phyloP scores from a whole-genome alignment of 2,113 vertebrate species.

The Martes martes region DNA sequence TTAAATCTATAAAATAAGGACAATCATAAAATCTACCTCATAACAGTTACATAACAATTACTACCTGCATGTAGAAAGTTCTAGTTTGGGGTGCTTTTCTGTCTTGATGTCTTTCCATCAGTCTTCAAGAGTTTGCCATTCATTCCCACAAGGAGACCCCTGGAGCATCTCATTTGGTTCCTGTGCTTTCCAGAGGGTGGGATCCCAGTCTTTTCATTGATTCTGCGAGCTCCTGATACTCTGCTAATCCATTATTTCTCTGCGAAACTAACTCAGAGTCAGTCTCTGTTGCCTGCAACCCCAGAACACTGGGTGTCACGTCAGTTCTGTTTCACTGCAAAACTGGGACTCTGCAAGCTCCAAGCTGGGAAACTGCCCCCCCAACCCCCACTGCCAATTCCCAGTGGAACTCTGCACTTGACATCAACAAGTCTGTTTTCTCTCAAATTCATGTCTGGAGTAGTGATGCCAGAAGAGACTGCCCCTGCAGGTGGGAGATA shows the following conservation, averaged over 20 bases:
- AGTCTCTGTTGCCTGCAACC: background rate
- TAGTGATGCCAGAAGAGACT: background rate
- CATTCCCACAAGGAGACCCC: background rate
- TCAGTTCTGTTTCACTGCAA: background rate
- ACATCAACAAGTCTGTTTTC: background rate
- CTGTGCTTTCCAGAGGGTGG: background rate
- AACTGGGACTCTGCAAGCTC: background rate
- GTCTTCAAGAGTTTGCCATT: background rate
- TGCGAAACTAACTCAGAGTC: background rate
- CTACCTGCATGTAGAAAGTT: background rate
- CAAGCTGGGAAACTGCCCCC: fast-evolving
- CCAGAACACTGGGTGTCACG: background rate
- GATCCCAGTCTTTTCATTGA: background rate
- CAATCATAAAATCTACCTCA: background rate
- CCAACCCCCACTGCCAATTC: too few species aligned
- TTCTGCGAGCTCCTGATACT: background rate
- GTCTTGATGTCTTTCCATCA: background rate
- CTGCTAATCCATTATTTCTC: background rate
- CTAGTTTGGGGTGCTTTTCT: background rate
- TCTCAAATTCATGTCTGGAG: background rate
- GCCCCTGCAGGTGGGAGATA: background rate
- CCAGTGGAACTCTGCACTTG: background rate
- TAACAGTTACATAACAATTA: background rate
- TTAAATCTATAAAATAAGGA: background rate
- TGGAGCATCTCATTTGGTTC: background rate